Evolutionary conservation across 2,797 vertebrate species (phyloP).

Genomic region (Mycteria americana): DNA sequence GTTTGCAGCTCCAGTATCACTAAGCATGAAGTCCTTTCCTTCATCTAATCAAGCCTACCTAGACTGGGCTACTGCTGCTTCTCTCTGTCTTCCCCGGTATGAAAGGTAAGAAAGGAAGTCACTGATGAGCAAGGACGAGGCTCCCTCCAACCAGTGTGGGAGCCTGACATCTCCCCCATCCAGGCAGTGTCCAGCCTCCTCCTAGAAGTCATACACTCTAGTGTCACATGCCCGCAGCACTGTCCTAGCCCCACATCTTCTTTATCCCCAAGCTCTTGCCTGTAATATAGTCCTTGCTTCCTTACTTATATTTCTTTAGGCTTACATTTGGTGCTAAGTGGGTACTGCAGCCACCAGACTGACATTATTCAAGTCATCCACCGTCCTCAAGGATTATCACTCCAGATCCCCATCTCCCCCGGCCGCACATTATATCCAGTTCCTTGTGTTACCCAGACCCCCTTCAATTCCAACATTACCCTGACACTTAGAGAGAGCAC

Average conservation of each 20-base stretch:
- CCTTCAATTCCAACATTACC: background rate
- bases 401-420: background rate
- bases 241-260: background rate
- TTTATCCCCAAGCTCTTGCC: background rate
- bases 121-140: background rate
- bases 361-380: too few relatives aligned
- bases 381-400: background rate
- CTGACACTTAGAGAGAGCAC: accelerated
- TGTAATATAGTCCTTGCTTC: accelerated
- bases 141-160: background rate
- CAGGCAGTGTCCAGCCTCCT: background rate
- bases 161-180: background rate
- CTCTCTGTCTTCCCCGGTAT: background rate
- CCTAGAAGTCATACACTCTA: background rate
- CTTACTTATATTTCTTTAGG: background rate
- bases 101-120: background rate
- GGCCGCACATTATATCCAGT: accelerated
- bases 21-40: background rate
- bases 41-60: background rate
- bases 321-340: background rate
- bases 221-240: too few relatives aligned
- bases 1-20: background rate
- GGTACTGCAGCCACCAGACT: background rate
- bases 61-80: background rate
- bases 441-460: background rate